These are phyloP conservation scores for Festucalex cinctus DNA, from an alignment of 2,113 vertebrate species.

Conservation along the genomic window DNA sequence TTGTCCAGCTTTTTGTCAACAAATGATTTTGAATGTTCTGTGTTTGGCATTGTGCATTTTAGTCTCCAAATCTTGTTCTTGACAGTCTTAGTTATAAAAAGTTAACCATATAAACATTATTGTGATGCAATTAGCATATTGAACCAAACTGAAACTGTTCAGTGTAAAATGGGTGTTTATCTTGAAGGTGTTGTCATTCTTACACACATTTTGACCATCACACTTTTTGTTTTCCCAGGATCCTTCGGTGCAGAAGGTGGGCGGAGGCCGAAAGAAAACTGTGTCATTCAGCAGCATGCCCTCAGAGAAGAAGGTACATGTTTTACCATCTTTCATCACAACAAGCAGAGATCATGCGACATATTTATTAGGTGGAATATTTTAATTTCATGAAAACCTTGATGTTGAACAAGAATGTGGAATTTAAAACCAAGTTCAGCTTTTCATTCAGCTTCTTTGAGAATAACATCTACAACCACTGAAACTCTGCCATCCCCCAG, in stretches of 20 bases:
- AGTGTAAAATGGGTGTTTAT: too few species aligned
- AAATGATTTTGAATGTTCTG: too few species aligned
- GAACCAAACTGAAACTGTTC: too few species aligned
- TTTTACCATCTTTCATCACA: background rate
- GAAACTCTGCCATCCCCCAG: background rate
- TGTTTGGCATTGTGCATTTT: too few species aligned
- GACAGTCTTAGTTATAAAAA: too few species aligned
- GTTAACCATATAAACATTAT: too few species aligned
- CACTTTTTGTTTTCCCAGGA: conserved; percentile 75
- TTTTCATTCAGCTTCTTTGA: background rate
- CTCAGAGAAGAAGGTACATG: conserved; percentile 86
- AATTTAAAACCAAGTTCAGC: background rate
- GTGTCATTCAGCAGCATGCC: conserved; percentile 99
- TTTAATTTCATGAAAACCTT: background rate
- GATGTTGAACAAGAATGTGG: background rate
- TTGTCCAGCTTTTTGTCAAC: too few species aligned
- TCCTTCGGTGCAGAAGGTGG: conserved; percentile 86
- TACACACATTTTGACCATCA: conserved; percentile 7
- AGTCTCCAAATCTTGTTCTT: too few species aligned
- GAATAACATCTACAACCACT: background rate
- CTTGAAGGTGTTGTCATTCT: too few species aligned
- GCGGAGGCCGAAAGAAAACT: conserved; percentile 88
- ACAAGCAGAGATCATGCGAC: background rate
- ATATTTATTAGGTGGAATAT: background rate
- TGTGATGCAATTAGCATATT: too few species aligned